These are phyloP conservation scores for Aurelia sp. DNA, from an alignment of 30 jellyfish, hydroid and myxozoan genomes.

Conservation along the genomic window DNA sequence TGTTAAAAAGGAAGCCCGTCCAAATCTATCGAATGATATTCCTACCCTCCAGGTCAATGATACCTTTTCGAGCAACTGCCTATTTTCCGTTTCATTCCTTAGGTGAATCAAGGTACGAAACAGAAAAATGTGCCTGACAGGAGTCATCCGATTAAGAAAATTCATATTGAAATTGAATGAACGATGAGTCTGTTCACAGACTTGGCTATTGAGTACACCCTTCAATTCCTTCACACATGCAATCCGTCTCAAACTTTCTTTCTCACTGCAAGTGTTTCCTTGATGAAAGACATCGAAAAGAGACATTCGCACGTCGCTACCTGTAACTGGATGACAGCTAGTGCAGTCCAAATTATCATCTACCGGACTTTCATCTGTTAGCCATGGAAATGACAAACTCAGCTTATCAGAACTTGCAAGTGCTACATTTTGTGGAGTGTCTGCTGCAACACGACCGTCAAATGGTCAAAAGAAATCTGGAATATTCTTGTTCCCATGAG, in stretches of 20 bases:
- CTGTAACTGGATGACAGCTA: slow-evolving; percentile 61
- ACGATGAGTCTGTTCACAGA: slow-evolving; percentile 65
- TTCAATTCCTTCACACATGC: slow-evolving; percentile 49
- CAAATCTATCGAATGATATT: slow-evolving; percentile 6
- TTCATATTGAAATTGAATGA: slow-evolving; percentile 15
- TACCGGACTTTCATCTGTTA: neutral
- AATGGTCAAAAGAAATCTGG: slow-evolving; percentile 38
- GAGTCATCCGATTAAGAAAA: slow-evolving; percentile 36
- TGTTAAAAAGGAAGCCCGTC: slow-evolving; percentile 1
- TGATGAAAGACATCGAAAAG: slow-evolving; percentile 62
- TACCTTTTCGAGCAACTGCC: neutral
- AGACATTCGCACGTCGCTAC: slow-evolving; percentile 24
- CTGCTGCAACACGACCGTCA: slow-evolving; percentile 48
- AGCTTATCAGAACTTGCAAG: slow-evolving; percentile 31
- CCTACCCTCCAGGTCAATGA: slow-evolving; percentile 2
- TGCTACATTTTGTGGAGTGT: slow-evolving; percentile 26
- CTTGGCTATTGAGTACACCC: slow-evolving; percentile 55
- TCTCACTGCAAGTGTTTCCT: slow-evolving; percentile 32
- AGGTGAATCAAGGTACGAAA: slow-evolving; percentile 41
- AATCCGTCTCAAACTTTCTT: slow-evolving; percentile 40
- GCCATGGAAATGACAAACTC: slow-evolving; percentile 57
- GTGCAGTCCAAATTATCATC: neutral
- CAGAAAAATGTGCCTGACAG: slow-evolving; percentile 34
- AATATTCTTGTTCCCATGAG: slow-evolving; percentile 35
- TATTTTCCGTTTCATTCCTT: slow-evolving; percentile 24